Evolutionary conservation across 2,797 vertebrate species (phyloP).

Genomic region (Scolopax bukidnonensis): DNA sequence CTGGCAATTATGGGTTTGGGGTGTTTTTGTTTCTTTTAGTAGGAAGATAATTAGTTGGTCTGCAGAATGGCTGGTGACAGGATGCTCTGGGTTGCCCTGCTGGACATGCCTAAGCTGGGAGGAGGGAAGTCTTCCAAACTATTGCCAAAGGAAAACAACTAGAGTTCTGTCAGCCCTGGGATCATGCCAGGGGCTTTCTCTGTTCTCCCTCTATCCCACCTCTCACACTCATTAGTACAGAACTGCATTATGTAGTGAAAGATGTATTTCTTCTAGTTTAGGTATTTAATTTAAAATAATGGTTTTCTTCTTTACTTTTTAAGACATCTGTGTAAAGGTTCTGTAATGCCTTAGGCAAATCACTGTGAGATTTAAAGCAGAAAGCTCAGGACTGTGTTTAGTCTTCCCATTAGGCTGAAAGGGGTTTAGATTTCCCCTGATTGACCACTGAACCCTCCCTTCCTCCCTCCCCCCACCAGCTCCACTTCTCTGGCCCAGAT

Average conservation of each 20-base stretch:
- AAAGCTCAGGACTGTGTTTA: constrained; percentile 21
- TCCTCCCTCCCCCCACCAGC: background rate
- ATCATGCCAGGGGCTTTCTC: background rate
- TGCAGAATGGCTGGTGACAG: background rate
- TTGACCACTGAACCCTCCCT: constrained; percentile 47
- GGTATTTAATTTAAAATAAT: background rate
- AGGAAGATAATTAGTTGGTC: background rate
- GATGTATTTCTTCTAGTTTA: background rate
- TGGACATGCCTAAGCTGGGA: background rate
- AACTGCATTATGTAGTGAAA: background rate
- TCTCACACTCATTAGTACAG: rapidly evolving
- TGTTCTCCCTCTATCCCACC: background rate
- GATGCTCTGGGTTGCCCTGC: background rate
- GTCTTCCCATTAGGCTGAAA: constrained; percentile 50
- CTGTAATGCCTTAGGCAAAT: background rate
- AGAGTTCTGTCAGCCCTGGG: background rate
- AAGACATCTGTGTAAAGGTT: background rate
- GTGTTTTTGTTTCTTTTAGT: background rate
- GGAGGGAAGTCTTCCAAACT: background rate
- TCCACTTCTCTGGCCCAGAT: constrained; percentile 68
- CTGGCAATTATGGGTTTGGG: background rate
- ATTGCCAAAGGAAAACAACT: background rate
- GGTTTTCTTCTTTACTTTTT: background rate
- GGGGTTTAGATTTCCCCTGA: constrained; percentile 65
- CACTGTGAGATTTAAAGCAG: constrained; percentile 8